Evolutionary conservation across 1,140 invertebrate species (phyloP), one percentile per base, ranked within the genome.

Genomic region (Drosophila nikananu): DNA sequence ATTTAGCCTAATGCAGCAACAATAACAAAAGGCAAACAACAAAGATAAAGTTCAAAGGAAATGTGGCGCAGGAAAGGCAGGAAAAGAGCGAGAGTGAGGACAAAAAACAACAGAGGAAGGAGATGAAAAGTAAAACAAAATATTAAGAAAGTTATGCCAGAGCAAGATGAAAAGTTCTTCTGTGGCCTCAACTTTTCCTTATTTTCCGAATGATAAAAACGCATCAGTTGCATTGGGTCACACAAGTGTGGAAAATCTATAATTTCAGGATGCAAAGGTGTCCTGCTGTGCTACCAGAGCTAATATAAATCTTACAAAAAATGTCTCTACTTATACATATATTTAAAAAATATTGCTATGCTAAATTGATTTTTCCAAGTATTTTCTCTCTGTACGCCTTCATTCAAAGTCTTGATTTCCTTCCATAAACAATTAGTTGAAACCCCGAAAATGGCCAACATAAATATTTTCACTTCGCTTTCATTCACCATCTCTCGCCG

Each of bases 41-140:
- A 83, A 80, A 83, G 83, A 80, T 74, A 77, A 86, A 86, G 77
- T 84, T 84, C 81, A 84, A 86, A 86, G 83, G 80, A 86, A 86
- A 87, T 87, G 67, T 77, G 83, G 66, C 72, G 63, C 72, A 68
- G 83, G 72, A 86, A 86, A 74, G 25, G 51, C 30, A 35, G 42
- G 10, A 46, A 80, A 61, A 64, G 59, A 66, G 72, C 54, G 60
- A 66, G 63, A 62, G 52, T 70, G 39, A 32, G 57, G 54, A 61
- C 25, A 57, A 57, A 64, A 57, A 64, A 49, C 30, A 51, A 51
- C 19, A 57, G 21, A 57, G 54, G 39, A 32, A 54, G 72, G 58
- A 64, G 44, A 68, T 59, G 49, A 58, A 74, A 75, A 67, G 67
- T 70, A 64, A 71, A 86, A 79, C 83, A 87, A 87, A 86, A 87